These are phyloP conservation scores for Thalpophila matura DNA, from an alignment of 2,888 invertebrate species.

Conservation along the genomic window DNA sequence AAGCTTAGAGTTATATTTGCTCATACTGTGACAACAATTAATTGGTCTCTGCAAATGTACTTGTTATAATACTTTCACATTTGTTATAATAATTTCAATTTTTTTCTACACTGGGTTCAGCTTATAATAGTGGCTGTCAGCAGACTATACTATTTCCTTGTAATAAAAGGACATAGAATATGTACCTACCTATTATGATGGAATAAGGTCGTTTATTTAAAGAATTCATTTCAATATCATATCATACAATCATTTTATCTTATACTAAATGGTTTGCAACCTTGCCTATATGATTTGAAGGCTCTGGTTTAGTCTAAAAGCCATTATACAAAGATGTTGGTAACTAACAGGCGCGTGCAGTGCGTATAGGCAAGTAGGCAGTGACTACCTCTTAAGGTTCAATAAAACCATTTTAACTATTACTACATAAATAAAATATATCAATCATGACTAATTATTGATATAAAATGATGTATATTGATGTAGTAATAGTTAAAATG, in stretches of 20 bases:
- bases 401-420: too few species aligned
- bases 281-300: neutral
- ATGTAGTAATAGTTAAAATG: too few species aligned
- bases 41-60: slow-evolving; percentile 46
- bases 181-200: too few species aligned
- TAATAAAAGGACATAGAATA: neutral
- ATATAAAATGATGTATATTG: too few species aligned
- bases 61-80: slow-evolving; percentile 2
- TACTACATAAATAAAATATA: too few species aligned
- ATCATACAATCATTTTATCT: neutral
- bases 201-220: too few species aligned
- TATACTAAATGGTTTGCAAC: neutral
- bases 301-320: neutral
- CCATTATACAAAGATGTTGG: too few species aligned
- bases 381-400: too few species aligned
- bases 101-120: neutral
- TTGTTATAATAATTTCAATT: neutral
- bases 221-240: neutral
- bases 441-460: too few species aligned
- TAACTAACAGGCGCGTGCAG: too few species aligned
- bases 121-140: neutral
- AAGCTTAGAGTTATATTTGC: slow-evolving; percentile 58
- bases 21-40: slow-evolving; percentile 52
- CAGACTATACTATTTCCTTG: neutral
- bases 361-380: too few species aligned